Evolutionary conservation across 2,113 vertebrate genomes (phyloP), one percentile per base, ranked within the genome.

Genomic region (Gymnarchus niloticus): DNA sequence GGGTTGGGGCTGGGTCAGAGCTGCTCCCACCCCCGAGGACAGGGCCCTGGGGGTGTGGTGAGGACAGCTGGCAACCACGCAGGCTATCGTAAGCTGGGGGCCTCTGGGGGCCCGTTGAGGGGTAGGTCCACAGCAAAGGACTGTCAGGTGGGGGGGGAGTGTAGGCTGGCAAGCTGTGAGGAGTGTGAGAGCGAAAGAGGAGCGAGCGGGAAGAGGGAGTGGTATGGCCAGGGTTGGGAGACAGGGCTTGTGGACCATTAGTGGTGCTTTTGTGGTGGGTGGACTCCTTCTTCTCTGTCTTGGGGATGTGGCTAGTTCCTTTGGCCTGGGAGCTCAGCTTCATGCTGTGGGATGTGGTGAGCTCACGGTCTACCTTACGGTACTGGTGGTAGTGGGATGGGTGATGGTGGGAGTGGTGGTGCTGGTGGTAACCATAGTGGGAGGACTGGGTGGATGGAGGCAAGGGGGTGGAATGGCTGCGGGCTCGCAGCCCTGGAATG

Each of bases 401-500:
- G 84, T 96, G 88, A 92, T 97, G 89, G 93, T 96, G 86, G 87
- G 96, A 17, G 93, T 96, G 85, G 94, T 97, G 14, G 93, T 95
- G 0, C 93, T 95, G 0, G 92, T 97, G 94, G 92, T 96, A 94
- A 88, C 96, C 92, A 93, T 95, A 92, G 81, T 93, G 94, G 9
- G 96, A 95, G 85, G 95, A 95, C 90, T 97, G 97, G 44, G 97
- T 96, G 5, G 96, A 97, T 6, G 97, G 97, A 14, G 97, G 97
- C 86, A 97, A 92, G 0, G 97, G 97, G 0, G 96, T 98, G 0
- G 97, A 98, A 92, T 98, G 97, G 91, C 97, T 98, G 86, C 96
- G 93, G 23, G 97, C 97, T 56, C 97, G 92, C 23, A 95, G 89
- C 88, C 96, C 46, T 51, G 96, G 88, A 86, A 96, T 91, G 6